Evolutionary conservation across 1,140 invertebrate genomes (phyloP), one percentile per base, ranked within the genome.

Genomic region (Eriocheir sinensis): DNA sequence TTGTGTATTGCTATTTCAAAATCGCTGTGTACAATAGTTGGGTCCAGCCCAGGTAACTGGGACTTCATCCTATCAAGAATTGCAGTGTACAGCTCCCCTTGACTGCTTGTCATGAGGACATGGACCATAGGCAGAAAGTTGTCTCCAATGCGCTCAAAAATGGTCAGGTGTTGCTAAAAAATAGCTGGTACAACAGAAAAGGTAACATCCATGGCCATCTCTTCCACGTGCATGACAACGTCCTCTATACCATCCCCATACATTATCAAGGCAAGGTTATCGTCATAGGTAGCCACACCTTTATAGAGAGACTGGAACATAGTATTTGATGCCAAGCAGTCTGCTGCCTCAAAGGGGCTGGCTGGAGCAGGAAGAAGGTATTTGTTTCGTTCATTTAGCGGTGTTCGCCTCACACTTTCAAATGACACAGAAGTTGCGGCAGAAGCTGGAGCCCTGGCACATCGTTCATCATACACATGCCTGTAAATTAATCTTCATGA

Each of bases 361-460:
- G 44, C 44, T 48, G 44, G 44, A 48, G 44, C 44, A 36, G n/a
- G 80, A 30, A 27, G n/a, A n/a, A n/a, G n/a, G n/a, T n/a, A n/a
- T n/a, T n/a, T n/a, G n/a, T n/a, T n/a, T n/a, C n/a, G n/a, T n/a
- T n/a, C n/a, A n/a, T n/a, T n/a, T n/a, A n/a, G n/a, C n/a, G n/a
- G n/a, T n/a, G n/a, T n/a, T n/a, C 80, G 27, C 27, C 80, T 81
- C 80, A 81, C 80, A 81, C 80, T 81, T 81, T 81, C 80, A 81
- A 81, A 81, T 81, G 80, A 81, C 80, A 81, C 80, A 81, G 27
- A 81, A 81, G n/a, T 81, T 81, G 80, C 80, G 34, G 80, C 80
- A 36, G 80, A 81, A 81, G 80, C 4, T 81, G 80, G 80, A 81
- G 80, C 80, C 80, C 27, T 81, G 80, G 80, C 80, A 81, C 80